Evolutionary conservation across 2,888 invertebrate species (phyloP).

Genomic region (Harpalus rubripes): DNA sequence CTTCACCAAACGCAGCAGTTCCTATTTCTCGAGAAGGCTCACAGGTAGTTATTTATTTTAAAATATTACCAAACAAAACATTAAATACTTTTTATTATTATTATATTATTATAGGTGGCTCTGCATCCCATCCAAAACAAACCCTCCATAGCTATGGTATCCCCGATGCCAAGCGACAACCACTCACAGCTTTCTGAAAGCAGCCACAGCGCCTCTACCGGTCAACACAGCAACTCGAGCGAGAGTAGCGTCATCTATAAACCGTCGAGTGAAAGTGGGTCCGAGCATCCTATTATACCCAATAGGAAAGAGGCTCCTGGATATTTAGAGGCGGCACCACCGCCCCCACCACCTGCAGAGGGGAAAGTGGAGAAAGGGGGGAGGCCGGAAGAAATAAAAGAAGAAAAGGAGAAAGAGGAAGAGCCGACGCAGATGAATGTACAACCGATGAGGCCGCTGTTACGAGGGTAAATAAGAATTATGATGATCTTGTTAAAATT

Average conservation of each 20-base stretch:
- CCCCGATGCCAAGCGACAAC: constrained; percentile 85
- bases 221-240: constrained; percentile 85
- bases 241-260: constrained; percentile 87
- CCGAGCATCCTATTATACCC: constrained; percentile 78
- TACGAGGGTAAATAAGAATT: constrained; percentile 79
- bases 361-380: neutral
- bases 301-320: constrained; percentile 81
- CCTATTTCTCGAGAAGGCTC: constrained; percentile 75
- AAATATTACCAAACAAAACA: too few species aligned
- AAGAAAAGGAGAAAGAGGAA: constrained; percentile 77
- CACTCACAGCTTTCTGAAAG: constrained; percentile 84
- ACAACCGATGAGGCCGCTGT: constrained; percentile 94
- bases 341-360: constrained; percentile 51
- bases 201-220: constrained; percentile 83
- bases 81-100: neutral
- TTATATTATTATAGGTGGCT: constrained; percentile 24
- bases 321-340: constrained; percentile 68
- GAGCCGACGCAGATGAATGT: constrained; percentile 87
- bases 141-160: constrained; percentile 80
- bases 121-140: constrained; percentile 66
- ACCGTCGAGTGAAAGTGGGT: constrained; percentile 86
- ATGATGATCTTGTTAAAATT: too few species aligned
- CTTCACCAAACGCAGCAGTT: constrained; percentile 73
- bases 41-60: constrained; percentile 69
- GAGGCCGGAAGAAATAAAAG: neutral